Evolutionary conservation across 2,888 invertebrate genomes (phyloP).

Genomic region (Linyphia triangularis): DNA sequence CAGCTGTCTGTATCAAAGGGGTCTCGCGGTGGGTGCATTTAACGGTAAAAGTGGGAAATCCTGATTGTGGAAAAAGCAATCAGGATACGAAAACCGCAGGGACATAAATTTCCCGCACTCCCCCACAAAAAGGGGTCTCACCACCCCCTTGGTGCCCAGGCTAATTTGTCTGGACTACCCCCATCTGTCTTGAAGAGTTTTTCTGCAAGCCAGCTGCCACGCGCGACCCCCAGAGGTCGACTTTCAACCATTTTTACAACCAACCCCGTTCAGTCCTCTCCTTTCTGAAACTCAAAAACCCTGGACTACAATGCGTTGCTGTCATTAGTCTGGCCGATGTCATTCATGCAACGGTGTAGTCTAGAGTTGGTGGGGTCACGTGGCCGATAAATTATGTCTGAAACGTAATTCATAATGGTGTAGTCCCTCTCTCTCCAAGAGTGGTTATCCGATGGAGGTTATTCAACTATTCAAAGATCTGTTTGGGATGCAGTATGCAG

Average conservation of each 20-base stretch:
- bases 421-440: neutral
- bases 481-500: neutral
- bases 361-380: conserved; percentile 4
- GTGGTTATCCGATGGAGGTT: conserved; percentile 8
- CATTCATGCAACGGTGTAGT: neutral
- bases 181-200: conserved; percentile 73
- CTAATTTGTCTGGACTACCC: conserved; percentile 70
- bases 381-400: conserved; percentile 61
- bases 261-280: neutral
- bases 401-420: conserved; percentile 13
- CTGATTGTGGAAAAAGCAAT: conserved; percentile 69
- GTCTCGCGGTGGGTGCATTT: conserved; percentile 27
- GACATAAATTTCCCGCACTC: conserved; percentile 70
- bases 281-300: conserved; percentile 61
- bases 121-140: conserved; percentile 14
- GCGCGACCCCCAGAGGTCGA: conserved; percentile 54
- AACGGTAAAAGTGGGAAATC: conserved; percentile 72
- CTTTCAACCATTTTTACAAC: conserved; percentile 23
- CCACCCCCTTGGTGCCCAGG: conserved; percentile 31
- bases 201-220: conserved; percentile 55
- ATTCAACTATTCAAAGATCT: conserved; percentile 26
- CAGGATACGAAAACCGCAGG: conserved; percentile 68
- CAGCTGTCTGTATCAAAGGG: conserved; percentile 69
- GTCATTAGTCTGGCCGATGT: conserved; percentile 62
- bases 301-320: conserved; percentile 42